Percentiles rank a stretch among this genome's conserved stretches.
Evolutionary conservation across 2,888 invertebrate species (phyloP).

Genomic region (Cataglyphis cursor): DNA sequence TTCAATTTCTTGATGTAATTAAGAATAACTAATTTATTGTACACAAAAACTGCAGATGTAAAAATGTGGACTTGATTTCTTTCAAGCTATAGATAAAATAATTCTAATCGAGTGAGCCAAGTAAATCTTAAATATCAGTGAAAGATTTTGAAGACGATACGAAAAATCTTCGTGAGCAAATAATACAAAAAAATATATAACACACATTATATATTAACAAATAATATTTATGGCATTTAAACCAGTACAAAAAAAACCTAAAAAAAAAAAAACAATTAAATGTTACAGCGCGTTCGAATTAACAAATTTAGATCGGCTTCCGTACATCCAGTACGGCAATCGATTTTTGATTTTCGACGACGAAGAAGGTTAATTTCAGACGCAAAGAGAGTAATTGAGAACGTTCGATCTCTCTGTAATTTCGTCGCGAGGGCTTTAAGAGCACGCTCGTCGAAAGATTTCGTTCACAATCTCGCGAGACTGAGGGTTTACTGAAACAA

Average conservation of each 20-base stretch:
- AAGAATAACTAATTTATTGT: neutral
- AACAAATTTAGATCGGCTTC: neutral
- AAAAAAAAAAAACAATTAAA: neutral
- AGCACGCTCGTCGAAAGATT: neutral
- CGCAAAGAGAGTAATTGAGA: slow-evolving; percentile 6
- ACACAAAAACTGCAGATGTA: neutral
- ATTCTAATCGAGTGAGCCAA: neutral
- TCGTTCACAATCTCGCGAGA: slow-evolving; percentile 10
- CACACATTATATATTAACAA: neutral
- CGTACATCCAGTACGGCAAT: neutral
- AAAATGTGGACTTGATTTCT: neutral
- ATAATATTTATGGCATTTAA: neutral
- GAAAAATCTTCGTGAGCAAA: neutral
- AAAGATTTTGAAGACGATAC: neutral
- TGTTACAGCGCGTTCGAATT: neutral
- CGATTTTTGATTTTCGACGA: neutral
- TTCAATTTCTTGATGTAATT: neutral
- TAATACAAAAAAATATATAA: neutral
- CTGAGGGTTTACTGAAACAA: slow-evolving; percentile 4
- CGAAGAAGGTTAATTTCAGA: neutral
- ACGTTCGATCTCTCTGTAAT: slow-evolving; percentile 10
- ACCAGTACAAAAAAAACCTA: neutral
- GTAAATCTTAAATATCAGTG: neutral
- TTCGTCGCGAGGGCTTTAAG: neutral
- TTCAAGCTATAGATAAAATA: neutral